Evolutionary conservation across 2,113 vertebrate species (phyloP).

Genomic region (Tricholaema leucomelas): DNA sequence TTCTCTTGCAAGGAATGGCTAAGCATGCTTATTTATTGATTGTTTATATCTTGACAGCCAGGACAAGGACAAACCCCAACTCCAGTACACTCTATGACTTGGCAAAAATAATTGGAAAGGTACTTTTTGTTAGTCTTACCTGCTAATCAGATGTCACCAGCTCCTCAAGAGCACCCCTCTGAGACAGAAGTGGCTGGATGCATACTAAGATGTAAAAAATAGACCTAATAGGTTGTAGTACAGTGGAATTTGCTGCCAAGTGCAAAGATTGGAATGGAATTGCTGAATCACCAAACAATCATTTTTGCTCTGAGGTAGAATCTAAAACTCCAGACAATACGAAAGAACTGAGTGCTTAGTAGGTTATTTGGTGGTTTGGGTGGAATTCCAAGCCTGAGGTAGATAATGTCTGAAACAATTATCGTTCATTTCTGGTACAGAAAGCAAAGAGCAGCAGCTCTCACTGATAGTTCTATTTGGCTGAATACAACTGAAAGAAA

Average conservation of each 20-base stretch:
- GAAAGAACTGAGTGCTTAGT: background rate
- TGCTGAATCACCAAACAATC: constrained; percentile 7
- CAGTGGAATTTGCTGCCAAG: background rate
- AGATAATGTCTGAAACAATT: background rate
- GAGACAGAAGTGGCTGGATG: background rate
- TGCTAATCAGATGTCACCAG: background rate
- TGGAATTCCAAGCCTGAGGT: constrained; percentile 24
- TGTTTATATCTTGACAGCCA: background rate
- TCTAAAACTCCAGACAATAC: background rate
- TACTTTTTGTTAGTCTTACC: background rate
- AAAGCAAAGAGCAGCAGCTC: background rate
- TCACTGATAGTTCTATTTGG: background rate
- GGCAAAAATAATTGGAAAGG: background rate
- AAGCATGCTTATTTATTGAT: background rate
- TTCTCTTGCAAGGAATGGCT: background rate
- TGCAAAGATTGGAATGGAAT: background rate
- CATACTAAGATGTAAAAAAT: background rate
- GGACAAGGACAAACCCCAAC: background rate
- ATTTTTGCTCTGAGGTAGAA: background rate
- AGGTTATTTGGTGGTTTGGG: background rate
- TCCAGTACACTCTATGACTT: background rate
- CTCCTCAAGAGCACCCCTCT: background rate
- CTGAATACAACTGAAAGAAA: background rate
- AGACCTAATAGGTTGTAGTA: background rate
- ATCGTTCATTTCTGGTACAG: constrained; percentile 6